phyloP scores from a whole-genome alignment of 2,797 vertebrate genomes.

The Acestrorhynchus altus region DNA sequence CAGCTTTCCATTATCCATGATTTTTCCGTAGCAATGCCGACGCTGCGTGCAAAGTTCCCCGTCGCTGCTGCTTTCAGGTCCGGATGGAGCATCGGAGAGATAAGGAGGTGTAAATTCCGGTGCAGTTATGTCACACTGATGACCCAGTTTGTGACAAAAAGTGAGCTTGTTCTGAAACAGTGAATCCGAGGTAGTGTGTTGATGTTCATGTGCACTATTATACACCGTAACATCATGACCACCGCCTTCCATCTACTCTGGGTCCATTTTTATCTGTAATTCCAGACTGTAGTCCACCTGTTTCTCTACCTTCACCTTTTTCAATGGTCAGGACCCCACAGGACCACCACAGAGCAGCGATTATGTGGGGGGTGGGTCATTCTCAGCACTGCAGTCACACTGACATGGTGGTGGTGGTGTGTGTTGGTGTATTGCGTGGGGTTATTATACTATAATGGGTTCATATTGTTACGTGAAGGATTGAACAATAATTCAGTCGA shows the following conservation, averaged over 20 bases:
- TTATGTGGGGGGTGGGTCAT: too few relatives aligned
- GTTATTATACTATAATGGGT: too few relatives aligned
- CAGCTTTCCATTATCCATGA: background rate
- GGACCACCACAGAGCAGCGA: too few relatives aligned
- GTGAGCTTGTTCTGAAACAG: background rate
- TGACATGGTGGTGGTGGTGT: too few relatives aligned
- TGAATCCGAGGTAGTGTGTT: background rate
- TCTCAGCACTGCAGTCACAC: background rate
- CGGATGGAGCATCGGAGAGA: conserved; percentile 12
- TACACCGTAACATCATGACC: too few relatives aligned
- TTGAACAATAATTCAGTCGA: too few relatives aligned
- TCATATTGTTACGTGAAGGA: too few relatives aligned
- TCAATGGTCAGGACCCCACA: background rate
- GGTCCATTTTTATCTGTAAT: too few relatives aligned
- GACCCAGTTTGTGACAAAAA: conserved; percentile 26
- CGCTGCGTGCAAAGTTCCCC: background rate
- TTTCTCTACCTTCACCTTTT: too few relatives aligned
- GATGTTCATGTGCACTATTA: too few relatives aligned
- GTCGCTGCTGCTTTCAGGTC: background rate
- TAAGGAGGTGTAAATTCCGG: conserved; percentile 3
- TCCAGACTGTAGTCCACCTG: too few relatives aligned
- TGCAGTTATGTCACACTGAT: background rate
- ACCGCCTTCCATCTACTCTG: background rate
- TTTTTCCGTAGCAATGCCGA: background rate
- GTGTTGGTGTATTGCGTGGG: too few relatives aligned